Base-by-base conservation (phyloP, 2,888 invertebrate species). In the Lathronympha strigana region DNA sequence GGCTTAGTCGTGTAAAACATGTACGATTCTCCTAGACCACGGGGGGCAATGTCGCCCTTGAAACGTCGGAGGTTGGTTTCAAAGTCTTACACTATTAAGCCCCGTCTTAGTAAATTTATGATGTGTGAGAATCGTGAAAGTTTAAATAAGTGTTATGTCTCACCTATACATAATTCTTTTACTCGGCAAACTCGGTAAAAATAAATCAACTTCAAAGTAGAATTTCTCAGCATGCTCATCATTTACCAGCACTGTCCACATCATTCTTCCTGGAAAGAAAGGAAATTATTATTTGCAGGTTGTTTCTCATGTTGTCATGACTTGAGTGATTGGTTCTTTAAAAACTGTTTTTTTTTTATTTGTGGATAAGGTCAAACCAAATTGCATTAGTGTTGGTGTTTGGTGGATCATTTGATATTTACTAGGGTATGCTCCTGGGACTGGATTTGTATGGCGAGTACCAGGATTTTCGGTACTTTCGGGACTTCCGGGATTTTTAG, bases 171-270 rank as follows among this genome's bases (percentile, higher is more conserved):
- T 84, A 74, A 92, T 92, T 75, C 87, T 86, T 80, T 92, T 92
- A 74, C 87, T 84, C 0, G 89, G 87, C 11, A 86, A 68, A 68
- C 85, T 85, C 28, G 92, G 92, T 47, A 92, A 80, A 72, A 90
- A 91, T 68, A 92, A 75, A 69, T 92, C 92, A 13, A 92, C 85
- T 81, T 92, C 92, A 68, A 90, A 92, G 71, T 92, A 92, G 76
- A 82, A 92, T 62, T 82, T 86, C 40, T 90, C 90, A 0, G 90
- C 87, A 3, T 86, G 71, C 17, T 90, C 89, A 31, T 92, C 92
- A 63, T 91, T 92, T 4, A 91, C 91, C 8, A 92, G 77, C 0
- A 92, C 92, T 3, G 92, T 92, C 92, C 92, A 92, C 92, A 92
- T 92, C 92, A 92, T 92, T 71, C 92, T 82, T 31, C 92, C 92